Evolutionary conservation across 1,140 invertebrate genomes (phyloP).

Genomic region (Apocrypta bakeri): DNA sequence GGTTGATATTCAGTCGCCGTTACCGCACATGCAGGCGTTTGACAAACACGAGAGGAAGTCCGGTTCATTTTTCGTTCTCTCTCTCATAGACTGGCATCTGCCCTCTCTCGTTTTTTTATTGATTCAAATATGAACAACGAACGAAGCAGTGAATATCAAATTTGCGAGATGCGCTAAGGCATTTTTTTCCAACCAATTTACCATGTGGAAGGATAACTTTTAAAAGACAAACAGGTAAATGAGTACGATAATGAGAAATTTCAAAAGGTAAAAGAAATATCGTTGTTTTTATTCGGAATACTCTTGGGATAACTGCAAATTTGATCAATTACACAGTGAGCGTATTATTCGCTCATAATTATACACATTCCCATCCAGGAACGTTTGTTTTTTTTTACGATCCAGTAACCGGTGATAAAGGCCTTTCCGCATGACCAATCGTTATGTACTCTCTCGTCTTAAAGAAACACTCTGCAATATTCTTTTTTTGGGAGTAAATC

Average conservation of each 20-base stretch:
- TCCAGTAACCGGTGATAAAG: no score
- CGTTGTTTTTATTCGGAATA: no score
- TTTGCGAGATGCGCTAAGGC: neutral
- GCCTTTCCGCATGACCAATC: constrained; percentile 16
- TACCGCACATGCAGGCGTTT: constrained; percentile 7
- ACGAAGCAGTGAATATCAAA: neutral
- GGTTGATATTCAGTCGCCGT: constrained; percentile 21
- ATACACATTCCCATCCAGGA: neutral
- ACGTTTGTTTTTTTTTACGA: neutral
- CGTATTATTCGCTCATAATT: neutral
- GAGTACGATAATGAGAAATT: no score
- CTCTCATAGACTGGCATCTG: neutral
- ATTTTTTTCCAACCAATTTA: no score
- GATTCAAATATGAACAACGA: neutral
- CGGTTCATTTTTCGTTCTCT: constrained; percentile 17
- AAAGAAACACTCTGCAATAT: neutral
- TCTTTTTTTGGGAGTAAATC: neutral
- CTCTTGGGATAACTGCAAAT: neutral
- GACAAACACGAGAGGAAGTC: constrained; percentile 10
- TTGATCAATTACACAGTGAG: neutral
- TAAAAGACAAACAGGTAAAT: no score
- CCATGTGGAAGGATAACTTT: no score
- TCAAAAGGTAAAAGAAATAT: no score
- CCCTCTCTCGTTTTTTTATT: neutral
- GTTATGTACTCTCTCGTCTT: neutral